Percentiles rank a stretch among this genome's conserved stretches.
These are phyloP conservation scores for Xylocampa areola DNA, from an alignment of 2,888 invertebrate genomes.

Conservation along the genomic window DNA sequence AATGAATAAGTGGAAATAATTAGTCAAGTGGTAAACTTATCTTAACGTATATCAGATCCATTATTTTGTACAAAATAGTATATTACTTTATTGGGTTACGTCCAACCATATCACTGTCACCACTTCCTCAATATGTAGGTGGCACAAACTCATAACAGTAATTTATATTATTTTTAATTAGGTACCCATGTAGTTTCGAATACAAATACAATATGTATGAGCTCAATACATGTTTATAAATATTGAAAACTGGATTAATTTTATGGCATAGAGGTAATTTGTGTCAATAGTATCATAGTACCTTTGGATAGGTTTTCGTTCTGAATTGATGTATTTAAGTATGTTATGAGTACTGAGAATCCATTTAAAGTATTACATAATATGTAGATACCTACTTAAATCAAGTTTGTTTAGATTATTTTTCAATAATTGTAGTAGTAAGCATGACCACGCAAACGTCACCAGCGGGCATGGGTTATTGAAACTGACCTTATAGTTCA, in stretches of 20 bases:
- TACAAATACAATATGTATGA: constrained; percentile 3
- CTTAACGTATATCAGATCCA: constrained; percentile 5
- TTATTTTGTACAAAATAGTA: constrained; percentile 20
- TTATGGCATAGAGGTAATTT: constrained; percentile 15
- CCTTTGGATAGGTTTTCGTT: constrained; percentile 13
- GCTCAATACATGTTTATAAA: constrained; percentile 28
- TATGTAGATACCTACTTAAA: too few species aligned
- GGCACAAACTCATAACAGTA: constrained; percentile 14
- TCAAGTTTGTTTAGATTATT: too few species aligned
- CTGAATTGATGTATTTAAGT: constrained; percentile 16
- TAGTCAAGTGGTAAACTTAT: not conserved
- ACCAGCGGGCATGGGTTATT: constrained; percentile 22
- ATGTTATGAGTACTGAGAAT: too few species aligned
- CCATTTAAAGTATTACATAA: too few species aligned
- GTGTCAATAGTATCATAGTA: constrained; percentile 11
- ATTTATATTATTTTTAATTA: constrained; percentile 9
- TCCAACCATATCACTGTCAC: constrained; percentile 55
- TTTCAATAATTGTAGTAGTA: too few species aligned
- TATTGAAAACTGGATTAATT: constrained; percentile 18
- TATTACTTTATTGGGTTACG: constrained; percentile 40
- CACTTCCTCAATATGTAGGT: constrained; percentile 45
- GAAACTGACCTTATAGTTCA: constrained; percentile 45
- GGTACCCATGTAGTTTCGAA: constrained; percentile 1
- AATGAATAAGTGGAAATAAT: not conserved
- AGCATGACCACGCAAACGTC: constrained; percentile 10